Evolutionary conservation across 2,113 vertebrate genomes (phyloP).

Genomic region (Pterocles burchelli): DNA sequence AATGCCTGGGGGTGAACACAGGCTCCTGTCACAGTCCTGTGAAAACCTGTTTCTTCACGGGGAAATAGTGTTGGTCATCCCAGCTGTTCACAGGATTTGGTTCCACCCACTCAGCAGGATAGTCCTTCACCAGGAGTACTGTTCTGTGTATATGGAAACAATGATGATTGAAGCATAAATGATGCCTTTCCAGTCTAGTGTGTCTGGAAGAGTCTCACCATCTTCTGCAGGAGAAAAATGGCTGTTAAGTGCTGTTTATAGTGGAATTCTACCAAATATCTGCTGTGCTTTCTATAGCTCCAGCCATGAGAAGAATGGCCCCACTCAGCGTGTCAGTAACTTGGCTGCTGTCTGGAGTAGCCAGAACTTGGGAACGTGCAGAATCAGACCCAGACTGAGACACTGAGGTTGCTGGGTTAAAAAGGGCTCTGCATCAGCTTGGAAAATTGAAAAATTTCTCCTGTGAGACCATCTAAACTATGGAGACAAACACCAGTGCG

Average conservation of each 20-base stretch:
- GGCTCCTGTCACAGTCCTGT: background rate
- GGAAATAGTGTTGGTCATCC: background rate
- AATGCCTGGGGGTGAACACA: background rate
- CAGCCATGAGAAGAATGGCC: background rate
- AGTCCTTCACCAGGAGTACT: background rate
- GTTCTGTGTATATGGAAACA: background rate
- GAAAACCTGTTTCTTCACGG: conserved; percentile 25
- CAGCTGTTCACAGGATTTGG: background rate
- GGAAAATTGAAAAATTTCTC: background rate
- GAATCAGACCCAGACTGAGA: background rate
- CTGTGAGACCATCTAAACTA: background rate
- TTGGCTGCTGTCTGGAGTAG: background rate
- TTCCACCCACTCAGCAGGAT: background rate
- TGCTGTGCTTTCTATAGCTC: background rate
- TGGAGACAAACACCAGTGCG: background rate
- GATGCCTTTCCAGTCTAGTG: background rate
- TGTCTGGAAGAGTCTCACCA: background rate
- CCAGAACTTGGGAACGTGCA: background rate
- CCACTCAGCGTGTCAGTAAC: background rate
- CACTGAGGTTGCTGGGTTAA: background rate
- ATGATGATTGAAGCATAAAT: background rate
- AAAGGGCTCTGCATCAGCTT: background rate
- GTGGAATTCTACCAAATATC: background rate
- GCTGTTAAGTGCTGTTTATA: background rate
- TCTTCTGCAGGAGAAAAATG: background rate